Evolutionary conservation across 2,113 vertebrate genomes (phyloP), one percentile per base, ranked within the genome.

Genomic region (Reinhardtius hippoglossoides): DNA sequence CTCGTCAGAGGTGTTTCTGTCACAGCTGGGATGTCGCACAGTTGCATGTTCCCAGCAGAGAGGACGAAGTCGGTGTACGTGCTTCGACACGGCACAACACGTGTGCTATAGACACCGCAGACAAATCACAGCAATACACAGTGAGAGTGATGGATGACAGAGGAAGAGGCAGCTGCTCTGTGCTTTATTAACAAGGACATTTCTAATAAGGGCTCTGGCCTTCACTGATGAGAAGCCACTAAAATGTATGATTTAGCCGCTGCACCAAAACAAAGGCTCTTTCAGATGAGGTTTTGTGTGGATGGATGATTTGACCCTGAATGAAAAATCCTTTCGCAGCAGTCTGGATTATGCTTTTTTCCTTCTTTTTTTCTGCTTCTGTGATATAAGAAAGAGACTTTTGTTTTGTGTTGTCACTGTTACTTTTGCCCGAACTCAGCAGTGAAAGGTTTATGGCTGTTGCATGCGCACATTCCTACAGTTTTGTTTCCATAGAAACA

Each of bases 401-500:
- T 83, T 73, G 63, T 83, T 75, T 64, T 76, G 46, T 84, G 64
- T 74, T 68, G 77, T 88, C 81, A 64, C 37, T 81, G 75, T 78
- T 87, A 87, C 82, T 88, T 88, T 88, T 87, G 81, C 81, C 78
- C 73, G 84, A 82, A 91, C 86, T 85, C 84, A 82, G 87, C 84
- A 83, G 68, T 62, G 80, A 73, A 77, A 80, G 82, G 66, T 88
- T 89, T 80, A 83, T 87, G 82, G 87, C 84, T 84, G 83, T 88
- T 68, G 65, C 90, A 88, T 89, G 84, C 84, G 81, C 87, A 87
- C 71, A 88, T 89, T 90, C 67, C 71, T 82, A 89, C 90, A 91
- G 86, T 88, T 91, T 89, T 89, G 92, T 94, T 93, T 93, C 93
- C 92, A 94, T 94, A 92, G 93, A 92, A 94, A 94, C 93, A 83